A percentile compares a stretch with the other conserved stretches of the same genome.
Evolutionary conservation across 2,797 vertebrate genomes (phyloP).

Genomic region (Hephaestus fuliginosus): DNA sequence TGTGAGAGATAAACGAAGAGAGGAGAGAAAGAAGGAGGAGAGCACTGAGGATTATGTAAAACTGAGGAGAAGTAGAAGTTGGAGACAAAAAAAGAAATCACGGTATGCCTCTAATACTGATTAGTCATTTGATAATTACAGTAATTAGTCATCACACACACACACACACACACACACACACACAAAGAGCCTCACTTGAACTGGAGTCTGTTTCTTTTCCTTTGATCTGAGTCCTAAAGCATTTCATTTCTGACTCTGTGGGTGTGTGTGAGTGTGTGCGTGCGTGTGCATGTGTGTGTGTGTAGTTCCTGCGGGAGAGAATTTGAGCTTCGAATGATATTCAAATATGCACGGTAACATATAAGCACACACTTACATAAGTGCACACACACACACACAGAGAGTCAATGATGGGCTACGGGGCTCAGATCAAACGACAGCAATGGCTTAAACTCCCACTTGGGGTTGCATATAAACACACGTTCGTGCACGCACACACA

Average conservation of each 20-base stretch:
- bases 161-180: constrained; percentile 18
- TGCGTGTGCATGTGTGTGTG: constrained; percentile 13
- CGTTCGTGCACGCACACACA: constrained; percentile 11
- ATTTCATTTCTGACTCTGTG: constrained; percentile 29
- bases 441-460: constrained; percentile 40
- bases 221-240: constrained; percentile 60
- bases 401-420: constrained; percentile 8
- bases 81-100: constrained; percentile 42
- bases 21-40: neutral
- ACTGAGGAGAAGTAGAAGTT: constrained; percentile 50
- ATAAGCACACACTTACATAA: constrained; percentile 27
- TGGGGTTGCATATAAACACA: constrained; percentile 26
- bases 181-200: constrained; percentile 28
- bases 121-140: constrained; percentile 73
- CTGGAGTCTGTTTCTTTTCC: constrained; percentile 44
- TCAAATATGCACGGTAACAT: constrained; percentile 29
- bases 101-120: constrained; percentile 54
- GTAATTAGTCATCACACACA: constrained; percentile 50
- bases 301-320: neutral
- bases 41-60: constrained; percentile 31
- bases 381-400: constrained; percentile 13
- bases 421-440: constrained; percentile 44
- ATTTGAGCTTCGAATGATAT: constrained; percentile 41
- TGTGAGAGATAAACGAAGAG: no score
- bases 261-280: neutral